Conservation (phyloP, 30 jellyfish, hydroid and myxozoan species). For the Catostylus mosaicus region DNA sequence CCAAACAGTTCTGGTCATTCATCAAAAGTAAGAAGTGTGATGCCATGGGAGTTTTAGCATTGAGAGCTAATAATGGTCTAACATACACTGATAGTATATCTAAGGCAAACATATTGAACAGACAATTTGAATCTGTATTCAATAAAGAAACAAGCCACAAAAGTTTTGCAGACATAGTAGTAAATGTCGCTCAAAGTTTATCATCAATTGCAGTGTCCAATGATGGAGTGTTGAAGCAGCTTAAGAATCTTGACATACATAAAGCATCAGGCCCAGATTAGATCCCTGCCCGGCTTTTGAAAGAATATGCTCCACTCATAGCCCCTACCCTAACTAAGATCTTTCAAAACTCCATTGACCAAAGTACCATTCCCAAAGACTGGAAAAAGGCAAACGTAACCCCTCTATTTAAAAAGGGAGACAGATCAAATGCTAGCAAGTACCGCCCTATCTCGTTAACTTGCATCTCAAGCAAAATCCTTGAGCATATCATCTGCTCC, state of each 20-base stretch:
- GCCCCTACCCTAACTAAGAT: constrained; percentile 25
- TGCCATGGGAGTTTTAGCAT: constrained; percentile 9
- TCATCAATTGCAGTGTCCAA: not conserved
- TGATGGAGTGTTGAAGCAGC: constrained; percentile 18
- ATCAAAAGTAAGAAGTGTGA: constrained; percentile 24
- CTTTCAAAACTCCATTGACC: constrained; percentile 3
- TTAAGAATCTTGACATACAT: not conserved
- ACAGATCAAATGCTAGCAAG: constrained; percentile 9
- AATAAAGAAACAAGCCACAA: constrained; percentile 20
- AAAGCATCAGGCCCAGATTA: constrained; percentile 25
- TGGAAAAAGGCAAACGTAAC: constrained; percentile 31
- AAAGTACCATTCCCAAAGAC: constrained; percentile 10
- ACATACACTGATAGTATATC: constrained; percentile 10
- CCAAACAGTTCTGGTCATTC: constrained; percentile 33
- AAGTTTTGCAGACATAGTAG: constrained; percentile 12
- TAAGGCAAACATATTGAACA: constrained; percentile 10
- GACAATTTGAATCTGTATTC: constrained; percentile 18
- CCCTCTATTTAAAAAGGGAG: constrained; percentile 24
- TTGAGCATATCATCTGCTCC: constrained; percentile 38
- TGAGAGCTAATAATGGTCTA: constrained; percentile 19
- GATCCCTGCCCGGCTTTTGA: constrained; percentile 1
- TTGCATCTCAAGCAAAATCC: constrained; percentile 27
- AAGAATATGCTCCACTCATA: constrained; percentile 25
- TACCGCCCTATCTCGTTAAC: constrained; percentile 42
- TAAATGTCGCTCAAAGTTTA: constrained; percentile 6